Base-by-base conservation (phyloP, 1,140 invertebrate species). In the Aplysia californica region DNA sequence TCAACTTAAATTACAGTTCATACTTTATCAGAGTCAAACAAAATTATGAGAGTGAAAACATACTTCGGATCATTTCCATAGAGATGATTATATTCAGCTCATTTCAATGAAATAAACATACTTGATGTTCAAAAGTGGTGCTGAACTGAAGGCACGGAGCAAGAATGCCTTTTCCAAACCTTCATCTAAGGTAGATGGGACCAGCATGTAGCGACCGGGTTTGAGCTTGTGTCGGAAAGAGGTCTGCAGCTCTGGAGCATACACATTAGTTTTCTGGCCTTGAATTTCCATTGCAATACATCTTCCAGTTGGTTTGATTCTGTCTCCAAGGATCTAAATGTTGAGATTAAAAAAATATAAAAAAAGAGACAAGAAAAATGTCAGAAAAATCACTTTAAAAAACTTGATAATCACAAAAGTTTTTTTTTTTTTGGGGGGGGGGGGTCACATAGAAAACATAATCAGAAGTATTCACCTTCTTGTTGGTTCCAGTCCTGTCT, bases 141-240 rank as follows among this genome's bases (percentile, higher is more conserved):
- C 61, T 31, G 73, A 44, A 38, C 75, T 65, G 66, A 82, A 83
- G 23, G 79, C 29, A 29, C 82, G 56, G 10, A 82, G 61, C 23
- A 79, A 38, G 59, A 77, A 79, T 59, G 65, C 67, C 38, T 78
- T 78, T 59, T 78, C 76, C 3, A 65, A 20, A 4, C 64, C 69
- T 50, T 44, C 26, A 5, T 69, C 64, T 20, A 69, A 35, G 33
- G 73, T 78, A n/a, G 76, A 78, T 1, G 76, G 73, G 20, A 78
- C 58, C 36, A 76, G 31, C 2, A 66, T 35, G 35, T 86, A 86
- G 33, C 75, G 68, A 2, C 85, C 85, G 2, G 85, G 83, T 31
- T 59, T 58, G 0, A 85, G 59, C 18, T 23, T 55, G 59, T 80
- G 79, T 31, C 84, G 75, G 74, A 73, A 84, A 26, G 61, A 71